A percentile compares a stretch with the other conserved stretches of the same genome.
Evolutionary conservation across 2,113 vertebrate genomes (phyloP).

Genomic region (Daubentonia madagascariensis): DNA sequence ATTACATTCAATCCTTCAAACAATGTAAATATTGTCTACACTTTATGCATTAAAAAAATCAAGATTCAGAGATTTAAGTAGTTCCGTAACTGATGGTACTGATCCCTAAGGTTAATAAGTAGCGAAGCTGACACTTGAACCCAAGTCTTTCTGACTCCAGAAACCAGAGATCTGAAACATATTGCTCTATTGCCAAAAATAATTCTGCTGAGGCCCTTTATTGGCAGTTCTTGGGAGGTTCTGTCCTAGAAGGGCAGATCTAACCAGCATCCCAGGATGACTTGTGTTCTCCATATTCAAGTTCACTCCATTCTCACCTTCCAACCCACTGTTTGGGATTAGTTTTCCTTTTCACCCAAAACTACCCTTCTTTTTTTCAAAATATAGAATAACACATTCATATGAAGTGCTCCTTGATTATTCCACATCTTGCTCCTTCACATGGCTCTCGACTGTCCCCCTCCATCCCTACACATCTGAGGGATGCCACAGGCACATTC

Average conservation of each 20-base stretch:
- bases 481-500: not conserved
- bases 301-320: not conserved
- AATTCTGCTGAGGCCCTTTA: not conserved
- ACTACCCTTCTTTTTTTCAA: too few relatives aligned
- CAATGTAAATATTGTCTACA: not conserved
- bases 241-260: not conserved
- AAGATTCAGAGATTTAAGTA: not conserved
- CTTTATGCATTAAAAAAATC: not conserved
- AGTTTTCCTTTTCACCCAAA: not conserved
- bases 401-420: not conserved
- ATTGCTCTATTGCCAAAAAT: not conserved
- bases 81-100: not conserved
- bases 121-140: not conserved
- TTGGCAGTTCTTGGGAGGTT: rapidly evolving
- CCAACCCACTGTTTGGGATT: not conserved
- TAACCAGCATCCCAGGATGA: not conserved
- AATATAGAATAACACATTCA: not conserved
- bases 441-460: not conserved
- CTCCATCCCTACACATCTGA: not conserved
- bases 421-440: not conserved
- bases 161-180: not conserved
- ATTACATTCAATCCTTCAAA: not conserved
- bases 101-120: not conserved
- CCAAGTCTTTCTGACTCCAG: not conserved
- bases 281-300: not conserved